Conservation (phyloP, 2,113 vertebrate genomes). For the Lichenostomus cassidix region DNA sequence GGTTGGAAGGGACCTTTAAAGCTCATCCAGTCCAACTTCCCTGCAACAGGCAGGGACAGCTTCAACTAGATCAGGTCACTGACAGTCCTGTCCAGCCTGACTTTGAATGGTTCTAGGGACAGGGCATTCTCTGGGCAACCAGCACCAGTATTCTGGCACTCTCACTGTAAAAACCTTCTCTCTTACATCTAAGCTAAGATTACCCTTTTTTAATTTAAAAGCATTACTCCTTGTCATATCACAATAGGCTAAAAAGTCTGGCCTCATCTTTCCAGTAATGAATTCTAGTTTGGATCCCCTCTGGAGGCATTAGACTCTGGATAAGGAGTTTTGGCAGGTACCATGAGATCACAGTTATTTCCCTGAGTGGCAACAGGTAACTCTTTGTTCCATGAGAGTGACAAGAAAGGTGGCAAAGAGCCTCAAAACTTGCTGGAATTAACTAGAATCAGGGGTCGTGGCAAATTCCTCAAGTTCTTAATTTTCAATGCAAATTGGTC, state of each 20-base stretch:
- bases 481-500: not conserved
- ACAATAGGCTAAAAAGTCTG: not conserved
- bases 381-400: not conserved
- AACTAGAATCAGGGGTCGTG: not conserved
- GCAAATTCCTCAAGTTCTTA: not conserved
- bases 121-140: not conserved
- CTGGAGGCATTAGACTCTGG: not conserved
- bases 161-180: not conserved
- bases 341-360: not conserved
- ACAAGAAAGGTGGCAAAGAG: not conserved
- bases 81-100: not conserved
- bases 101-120: not conserved
- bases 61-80: not conserved
- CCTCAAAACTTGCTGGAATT: not conserved
- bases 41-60: not conserved
- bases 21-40: not conserved
- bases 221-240: not conserved
- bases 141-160: not conserved
- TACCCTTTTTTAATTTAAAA: not conserved
- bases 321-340: not conserved
- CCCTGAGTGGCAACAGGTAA: not conserved
- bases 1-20: not conserved
- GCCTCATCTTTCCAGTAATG: not conserved
- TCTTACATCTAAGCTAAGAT: not conserved
- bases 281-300: not conserved